phyloP scores from a whole-genome alignment of 64 coral and sea anemone species.

The Platygyra sinensis region DNA sequence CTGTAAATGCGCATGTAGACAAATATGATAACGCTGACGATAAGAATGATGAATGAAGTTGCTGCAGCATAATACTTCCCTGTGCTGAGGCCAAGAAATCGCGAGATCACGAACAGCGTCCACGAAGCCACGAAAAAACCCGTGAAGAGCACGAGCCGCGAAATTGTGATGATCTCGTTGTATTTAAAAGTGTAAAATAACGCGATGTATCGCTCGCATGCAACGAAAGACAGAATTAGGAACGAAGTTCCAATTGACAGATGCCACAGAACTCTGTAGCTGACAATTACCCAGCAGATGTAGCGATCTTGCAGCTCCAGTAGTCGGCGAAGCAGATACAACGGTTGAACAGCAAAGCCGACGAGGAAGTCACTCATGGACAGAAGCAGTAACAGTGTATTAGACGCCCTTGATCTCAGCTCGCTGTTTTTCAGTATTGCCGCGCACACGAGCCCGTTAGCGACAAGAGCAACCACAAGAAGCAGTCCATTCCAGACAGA shows the following conservation, averaged over 20 bases:
- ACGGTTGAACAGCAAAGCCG: slow-evolving; percentile 16
- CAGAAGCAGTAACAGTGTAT: slow-evolving; percentile 23
- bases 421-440: slow-evolving; percentile 41
- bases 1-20: slow-evolving; percentile 41
- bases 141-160: background rate
- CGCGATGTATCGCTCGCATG: slow-evolving; percentile 43
- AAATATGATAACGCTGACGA: slow-evolving; percentile 39
- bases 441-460: slow-evolving; percentile 28
- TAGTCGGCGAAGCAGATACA: slow-evolving; percentile 32
- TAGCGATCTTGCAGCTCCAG: slow-evolving; percentile 37
- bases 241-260: slow-evolving; percentile 53
- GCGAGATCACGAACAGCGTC: slow-evolving; percentile 21
- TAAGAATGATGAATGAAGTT: slow-evolving; percentile 13
- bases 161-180: slow-evolving; percentile 14
- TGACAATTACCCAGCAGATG: slow-evolving; percentile 40
- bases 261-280: slow-evolving; percentile 51
- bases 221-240: slow-evolving; percentile 19
- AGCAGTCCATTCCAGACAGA: slow-evolving; percentile 39
- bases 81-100: slow-evolving; percentile 31
- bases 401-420: slow-evolving; percentile 8
- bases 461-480: background rate
- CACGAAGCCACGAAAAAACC: slow-evolving; percentile 17
- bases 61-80: slow-evolving; percentile 21
- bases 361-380: slow-evolving; percentile 56
- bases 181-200: slow-evolving; percentile 55